Conservation (phyloP, 2,888 invertebrate species). For the Deilephila porcellus region DNA sequence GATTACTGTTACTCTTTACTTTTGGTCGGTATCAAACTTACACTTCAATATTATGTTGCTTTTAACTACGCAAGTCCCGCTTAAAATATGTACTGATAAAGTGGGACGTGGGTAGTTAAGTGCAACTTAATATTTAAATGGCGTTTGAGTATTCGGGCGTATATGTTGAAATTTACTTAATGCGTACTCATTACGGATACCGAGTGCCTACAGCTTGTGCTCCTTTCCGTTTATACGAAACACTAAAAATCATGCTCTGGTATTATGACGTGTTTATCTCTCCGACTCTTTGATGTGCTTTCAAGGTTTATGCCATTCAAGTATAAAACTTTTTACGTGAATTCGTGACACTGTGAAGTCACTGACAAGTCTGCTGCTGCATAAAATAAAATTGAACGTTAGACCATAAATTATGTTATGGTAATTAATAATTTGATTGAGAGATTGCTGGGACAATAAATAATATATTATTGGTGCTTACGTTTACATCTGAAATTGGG, state of each 20-base stretch:
- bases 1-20: too few relatives aligned
- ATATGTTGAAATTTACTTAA: neutral
- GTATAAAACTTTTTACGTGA: slow-evolving; percentile 35
- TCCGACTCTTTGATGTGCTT: slow-evolving; percentile 46
- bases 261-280: slow-evolving; percentile 38
- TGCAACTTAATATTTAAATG: too few relatives aligned
- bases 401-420: neutral
- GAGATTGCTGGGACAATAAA: neutral
- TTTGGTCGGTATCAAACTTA: too few relatives aligned
- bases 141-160: neutral
- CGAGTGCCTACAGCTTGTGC: neutral
- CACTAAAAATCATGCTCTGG: slow-evolving; percentile 34
- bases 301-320: slow-evolving; percentile 45
- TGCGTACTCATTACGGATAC: neutral
- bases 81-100: too few relatives aligned
- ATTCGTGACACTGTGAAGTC: slow-evolving; percentile 30
- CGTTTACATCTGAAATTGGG: too few relatives aligned
- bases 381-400: neutral
- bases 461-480: too few relatives aligned
- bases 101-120: too few relatives aligned
- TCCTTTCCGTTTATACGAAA: neutral
- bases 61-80: too few relatives aligned
- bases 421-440: neutral
- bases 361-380: neutral
- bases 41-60: too few relatives aligned